Evolutionary conservation across 2,113 vertebrate genomes (phyloP).

Genomic region (Corydoras sp.): DNA sequence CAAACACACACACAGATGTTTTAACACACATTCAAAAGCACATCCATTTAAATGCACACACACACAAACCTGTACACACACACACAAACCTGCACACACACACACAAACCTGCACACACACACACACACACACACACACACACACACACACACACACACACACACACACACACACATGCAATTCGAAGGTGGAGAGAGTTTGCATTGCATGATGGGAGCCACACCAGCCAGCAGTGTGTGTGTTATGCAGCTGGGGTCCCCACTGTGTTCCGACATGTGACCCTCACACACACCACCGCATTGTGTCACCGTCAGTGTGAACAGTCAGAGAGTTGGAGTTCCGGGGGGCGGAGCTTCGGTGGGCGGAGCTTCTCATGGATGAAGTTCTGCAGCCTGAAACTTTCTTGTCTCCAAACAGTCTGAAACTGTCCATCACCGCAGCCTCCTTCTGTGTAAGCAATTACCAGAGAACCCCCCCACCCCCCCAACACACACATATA

Average conservation of each 20-base stretch:
- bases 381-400: background rate
- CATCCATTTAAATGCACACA: too few relatives aligned
- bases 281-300: too few relatives aligned
- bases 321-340: too few relatives aligned
- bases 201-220: too few relatives aligned
- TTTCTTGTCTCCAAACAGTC: background rate
- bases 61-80: background rate
- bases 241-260: too few relatives aligned
- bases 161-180: too few relatives aligned
- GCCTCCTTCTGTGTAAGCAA: conserved; percentile 11
- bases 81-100: conserved; percentile 10
- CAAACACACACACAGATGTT: too few relatives aligned
- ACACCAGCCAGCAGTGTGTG: too few relatives aligned
- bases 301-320: too few relatives aligned
- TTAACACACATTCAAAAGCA: too few relatives aligned
- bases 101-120: background rate
- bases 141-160: conserved; percentile 1
- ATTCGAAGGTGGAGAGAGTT: too few relatives aligned
- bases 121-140: background rate
- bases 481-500: background rate
- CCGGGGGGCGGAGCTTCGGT: background rate
- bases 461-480: background rate
- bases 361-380: background rate
- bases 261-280: too few relatives aligned
- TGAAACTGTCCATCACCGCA: conserved; percentile 6